phyloP scores from a whole-genome alignment of 2,797 vertebrate genomes.

The Mus spretus region DNA sequence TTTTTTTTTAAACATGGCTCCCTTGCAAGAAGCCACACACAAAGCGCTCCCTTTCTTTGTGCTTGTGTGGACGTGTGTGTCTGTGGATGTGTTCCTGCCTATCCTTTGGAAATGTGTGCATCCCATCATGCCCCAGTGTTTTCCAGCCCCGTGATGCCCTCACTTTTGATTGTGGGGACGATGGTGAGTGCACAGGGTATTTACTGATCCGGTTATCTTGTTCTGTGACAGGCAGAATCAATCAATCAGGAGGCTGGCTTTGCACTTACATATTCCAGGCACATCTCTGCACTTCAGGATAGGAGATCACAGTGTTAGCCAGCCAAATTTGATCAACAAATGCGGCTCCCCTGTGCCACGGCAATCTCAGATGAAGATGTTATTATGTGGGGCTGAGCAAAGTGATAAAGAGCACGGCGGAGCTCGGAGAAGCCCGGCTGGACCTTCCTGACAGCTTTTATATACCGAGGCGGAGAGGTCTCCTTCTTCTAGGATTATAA shows the following conservation, averaged over 20 bases:
- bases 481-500: conserved; percentile 82
- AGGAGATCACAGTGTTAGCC: conserved; percentile 94
- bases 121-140: conserved; percentile 90
- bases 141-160: conserved; percentile 90
- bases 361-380: conserved; percentile 98
- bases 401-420: conserved; percentile 93
- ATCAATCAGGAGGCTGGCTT: conserved; percentile 94
- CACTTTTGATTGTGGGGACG: conserved; percentile 91
- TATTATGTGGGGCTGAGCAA: conserved; percentile 96
- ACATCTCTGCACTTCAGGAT: conserved; percentile 93
- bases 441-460: conserved; percentile 90
- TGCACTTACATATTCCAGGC: conserved; percentile 92
- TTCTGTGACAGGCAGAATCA: conserved; percentile 97
- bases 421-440: conserved; percentile 89
- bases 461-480: conserved; percentile 85
- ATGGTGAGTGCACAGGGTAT: conserved; percentile 93
- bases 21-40: conserved; percentile 84
- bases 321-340: conserved; percentile 99
- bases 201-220: conserved; percentile 99
- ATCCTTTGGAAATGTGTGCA: conserved; percentile 89
- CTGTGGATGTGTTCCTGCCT: conserved; percentile 61
- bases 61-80: not conserved
- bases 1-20: conserved; percentile 38
- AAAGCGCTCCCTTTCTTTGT: conserved; percentile 74
- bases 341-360: conserved; percentile 94